These are phyloP conservation scores for Kryptolebias marmoratus DNA, from an alignment of 2,113 vertebrate genomes.

Conservation along the genomic window DNA sequence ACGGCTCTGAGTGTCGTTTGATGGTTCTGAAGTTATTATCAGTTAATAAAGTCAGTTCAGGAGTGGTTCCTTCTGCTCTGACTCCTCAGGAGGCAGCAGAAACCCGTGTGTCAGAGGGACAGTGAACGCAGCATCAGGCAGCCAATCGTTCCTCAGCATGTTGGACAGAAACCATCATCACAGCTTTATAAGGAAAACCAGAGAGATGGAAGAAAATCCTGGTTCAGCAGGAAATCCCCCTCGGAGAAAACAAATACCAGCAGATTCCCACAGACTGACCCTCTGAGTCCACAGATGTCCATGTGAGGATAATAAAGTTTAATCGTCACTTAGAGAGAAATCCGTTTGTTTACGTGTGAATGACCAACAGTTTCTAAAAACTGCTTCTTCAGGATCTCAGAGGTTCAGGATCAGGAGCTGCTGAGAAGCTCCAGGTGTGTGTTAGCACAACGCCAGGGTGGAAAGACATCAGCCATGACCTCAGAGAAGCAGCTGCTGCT, in stretches of 20 bases:
- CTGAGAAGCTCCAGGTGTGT: too few relatives aligned
- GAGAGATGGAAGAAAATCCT: not conserved
- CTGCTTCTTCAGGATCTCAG: not conserved
- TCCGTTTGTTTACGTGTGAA: not conserved
- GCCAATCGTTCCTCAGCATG: not conserved
- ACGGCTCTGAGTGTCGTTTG: too few relatives aligned
- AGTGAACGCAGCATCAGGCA: not conserved
- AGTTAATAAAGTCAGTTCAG: too few relatives aligned
- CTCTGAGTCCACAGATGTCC: constrained; percentile 20
- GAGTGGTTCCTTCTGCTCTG: too few relatives aligned
- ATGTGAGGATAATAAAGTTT: constrained; percentile 16
- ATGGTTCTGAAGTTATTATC: too few relatives aligned
- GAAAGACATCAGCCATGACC: not conserved
- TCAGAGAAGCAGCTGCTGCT: not conserved
- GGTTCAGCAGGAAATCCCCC: constrained; percentile 45
- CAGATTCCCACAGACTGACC: constrained; percentile 39
- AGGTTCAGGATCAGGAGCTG: not conserved
- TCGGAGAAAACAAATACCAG: constrained; percentile 19
- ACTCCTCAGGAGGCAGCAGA: not conserved
- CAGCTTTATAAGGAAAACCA: constrained; percentile 41
- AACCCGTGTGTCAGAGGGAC: not conserved
- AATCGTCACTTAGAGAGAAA: not conserved
- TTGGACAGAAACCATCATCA: not conserved
- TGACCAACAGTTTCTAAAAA: not conserved
- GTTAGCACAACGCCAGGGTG: too few relatives aligned